These are phyloP conservation scores for Nephotettix cincticeps DNA, from an alignment of 1,140 invertebrate species.

Conservation along the genomic window DNA sequence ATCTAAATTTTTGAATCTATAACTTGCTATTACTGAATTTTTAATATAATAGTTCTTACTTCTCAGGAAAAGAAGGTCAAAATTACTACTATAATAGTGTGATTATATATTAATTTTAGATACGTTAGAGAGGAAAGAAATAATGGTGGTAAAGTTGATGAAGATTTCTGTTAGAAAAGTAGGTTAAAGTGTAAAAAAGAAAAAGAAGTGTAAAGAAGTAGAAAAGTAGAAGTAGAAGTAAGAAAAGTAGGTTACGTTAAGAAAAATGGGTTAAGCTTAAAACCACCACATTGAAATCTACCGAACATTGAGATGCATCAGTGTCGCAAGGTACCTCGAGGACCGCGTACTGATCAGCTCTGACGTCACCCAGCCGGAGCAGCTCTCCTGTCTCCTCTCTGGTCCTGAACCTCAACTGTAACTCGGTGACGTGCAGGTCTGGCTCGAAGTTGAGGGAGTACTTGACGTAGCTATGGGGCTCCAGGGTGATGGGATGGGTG, in stretches of 20 bases:
- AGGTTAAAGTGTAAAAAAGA: background rate
- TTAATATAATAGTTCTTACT: too few relatives aligned
- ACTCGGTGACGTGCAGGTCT: conserved; percentile 85
- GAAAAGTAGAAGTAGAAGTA: background rate
- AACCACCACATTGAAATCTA: background rate
- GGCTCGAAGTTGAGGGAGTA: conserved; percentile 94
- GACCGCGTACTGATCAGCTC: conserved; percentile 92
- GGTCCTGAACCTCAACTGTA: conserved; percentile 90
- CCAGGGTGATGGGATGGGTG: conserved; percentile 86
- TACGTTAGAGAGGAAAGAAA: too few relatives aligned
- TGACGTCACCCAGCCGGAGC: conserved; percentile 89
- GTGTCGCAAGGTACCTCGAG: conserved; percentile 65
- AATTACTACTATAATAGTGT: too few relatives aligned
- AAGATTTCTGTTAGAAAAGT: too few relatives aligned
- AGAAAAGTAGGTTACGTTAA: background rate
- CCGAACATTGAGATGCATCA: too few relatives aligned
- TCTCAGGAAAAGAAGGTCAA: too few relatives aligned
- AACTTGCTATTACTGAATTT: too few relatives aligned
- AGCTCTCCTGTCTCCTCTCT: conserved; percentile 89
- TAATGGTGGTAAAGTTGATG: too few relatives aligned
- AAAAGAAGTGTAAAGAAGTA: background rate
- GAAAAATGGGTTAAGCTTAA: background rate
- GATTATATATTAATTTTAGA: too few relatives aligned
- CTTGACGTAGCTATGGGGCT: conserved; percentile 91
- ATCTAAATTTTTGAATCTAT: too few relatives aligned